These are phyloP conservation scores for Agrilus planipennis DNA, from an alignment of 1,140 invertebrate species.

Conservation along the genomic window DNA sequence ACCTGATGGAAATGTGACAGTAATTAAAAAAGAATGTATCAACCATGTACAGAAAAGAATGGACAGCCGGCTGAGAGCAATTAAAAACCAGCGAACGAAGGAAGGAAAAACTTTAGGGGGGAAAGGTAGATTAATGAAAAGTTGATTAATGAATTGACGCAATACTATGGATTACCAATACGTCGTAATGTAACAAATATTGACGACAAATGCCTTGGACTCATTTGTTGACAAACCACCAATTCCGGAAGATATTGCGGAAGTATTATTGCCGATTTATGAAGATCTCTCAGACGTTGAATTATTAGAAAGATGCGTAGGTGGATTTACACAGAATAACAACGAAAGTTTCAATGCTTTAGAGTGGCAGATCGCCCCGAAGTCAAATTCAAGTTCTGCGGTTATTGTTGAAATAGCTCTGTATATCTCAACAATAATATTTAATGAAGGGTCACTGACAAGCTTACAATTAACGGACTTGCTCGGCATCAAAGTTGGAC, in stretches of 20 bases:
- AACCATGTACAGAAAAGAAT: conserved; percentile 22
- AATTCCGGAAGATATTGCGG: background rate
- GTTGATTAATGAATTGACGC: conserved; percentile 19
- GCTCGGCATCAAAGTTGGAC: too few species aligned
- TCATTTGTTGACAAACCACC: too few species aligned
- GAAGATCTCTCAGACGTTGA: background rate
- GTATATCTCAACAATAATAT: too few species aligned
- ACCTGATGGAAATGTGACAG: conserved; percentile 8
- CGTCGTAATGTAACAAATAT: too few species aligned
- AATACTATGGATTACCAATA: conserved; percentile 27
- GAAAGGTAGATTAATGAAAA: conserved; percentile 17
- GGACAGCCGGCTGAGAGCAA: conserved; percentile 15
- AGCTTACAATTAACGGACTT: too few species aligned
- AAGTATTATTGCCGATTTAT: background rate
- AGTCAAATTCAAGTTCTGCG: too few species aligned
- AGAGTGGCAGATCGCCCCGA: too few species aligned
- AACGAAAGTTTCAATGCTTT: too few species aligned
- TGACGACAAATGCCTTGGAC: too few species aligned
- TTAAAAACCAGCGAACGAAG: conserved; percentile 10
- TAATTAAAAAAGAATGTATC: conserved; percentile 19
- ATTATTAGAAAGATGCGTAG: conserved; percentile 1
- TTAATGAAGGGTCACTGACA: too few species aligned
- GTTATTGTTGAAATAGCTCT: too few species aligned
- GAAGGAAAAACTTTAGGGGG: conserved; percentile 15
- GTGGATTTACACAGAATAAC: too few species aligned